Base-by-base conservation (phyloP, 2,113 vertebrate genomes). In the Phalacrocorax carbo region DNA sequence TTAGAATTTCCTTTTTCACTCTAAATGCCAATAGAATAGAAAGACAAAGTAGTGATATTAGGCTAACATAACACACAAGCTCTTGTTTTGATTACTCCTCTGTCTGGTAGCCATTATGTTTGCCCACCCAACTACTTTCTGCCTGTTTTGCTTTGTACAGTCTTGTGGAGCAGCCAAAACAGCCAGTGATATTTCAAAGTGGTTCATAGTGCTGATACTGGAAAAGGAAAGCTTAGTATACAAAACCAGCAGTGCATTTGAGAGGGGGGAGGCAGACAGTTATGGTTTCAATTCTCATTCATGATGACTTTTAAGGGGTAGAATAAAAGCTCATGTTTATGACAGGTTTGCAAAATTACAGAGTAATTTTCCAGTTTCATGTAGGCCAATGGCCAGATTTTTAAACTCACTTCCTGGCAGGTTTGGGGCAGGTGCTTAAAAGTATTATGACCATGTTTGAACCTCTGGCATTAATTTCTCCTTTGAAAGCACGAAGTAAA, bases 81-180 rank as follows among this genome's bases (percentile, higher is more conserved):
- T 86, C 68, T 82, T 92, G 77, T 93, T 96, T 96, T 95, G 92
- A 95, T 97, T 92, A 88, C 80, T 92, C 70, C 57, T 95, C 76
- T 88, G 36, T 71, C 87, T 88, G 51, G 26, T 84, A 92, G 30
- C 76, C 58, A 29, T 88, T 68, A n/a, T 86, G 69, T 92, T 93
- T 94, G 57, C 92, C 69, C 83, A 95, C 72, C 73, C 90, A 76
- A 32, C 15, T 83, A 34, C 76, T 90, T 86, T 83, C 91, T 88
- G 77, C 27, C 32, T 91, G 30, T 38, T 94, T 75, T 68, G 82
- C 42, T 86, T 71, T 61, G 7, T 22, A 48, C 13, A 81, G 8
- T 84, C 61, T 71, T 5, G 1, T n/a, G 69, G 65, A 94, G 44
- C 52, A 78, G 86, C 73, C 86, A 82, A 72, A 91, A 57, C 40